phyloP scores from a whole-genome alignment of 2,888 invertebrate genomes.

The Chelonus formosanus region DNA sequence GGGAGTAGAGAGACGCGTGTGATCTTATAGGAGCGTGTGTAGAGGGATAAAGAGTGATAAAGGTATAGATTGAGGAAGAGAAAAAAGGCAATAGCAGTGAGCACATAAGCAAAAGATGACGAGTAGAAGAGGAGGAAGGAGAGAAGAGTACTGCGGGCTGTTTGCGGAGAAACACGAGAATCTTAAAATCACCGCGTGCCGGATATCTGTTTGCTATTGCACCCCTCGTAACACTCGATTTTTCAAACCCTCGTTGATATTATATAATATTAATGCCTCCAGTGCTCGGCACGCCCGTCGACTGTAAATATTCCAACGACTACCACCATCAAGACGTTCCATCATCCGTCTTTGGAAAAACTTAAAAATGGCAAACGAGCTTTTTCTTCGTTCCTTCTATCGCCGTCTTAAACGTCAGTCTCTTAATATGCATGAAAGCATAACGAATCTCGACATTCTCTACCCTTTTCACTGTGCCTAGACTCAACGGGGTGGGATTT shows the following conservation, averaged over 20 bases:
- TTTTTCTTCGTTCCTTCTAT: neutral
- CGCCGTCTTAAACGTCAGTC: slow-evolving; percentile 23
- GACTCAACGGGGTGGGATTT: slow-evolving; percentile 36
- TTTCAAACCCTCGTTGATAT: slow-evolving; percentile 51
- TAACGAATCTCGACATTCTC: slow-evolving; percentile 31
- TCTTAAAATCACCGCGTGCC: slow-evolving; percentile 46
- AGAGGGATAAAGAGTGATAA: slow-evolving; percentile 45
- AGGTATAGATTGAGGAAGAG: slow-evolving; percentile 21
- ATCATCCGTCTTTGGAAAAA: neutral
- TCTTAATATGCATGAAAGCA: slow-evolving; percentile 31
- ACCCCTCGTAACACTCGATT: slow-evolving; percentile 42
- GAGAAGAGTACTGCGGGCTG: slow-evolving; percentile 45
- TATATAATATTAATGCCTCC: slow-evolving; percentile 60
- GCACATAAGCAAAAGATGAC: slow-evolving; percentile 27
- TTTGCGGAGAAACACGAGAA: slow-evolving; percentile 63
- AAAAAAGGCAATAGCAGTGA: neutral
- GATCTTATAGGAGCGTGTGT: slow-evolving; percentile 4
- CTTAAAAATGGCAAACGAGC: neutral
- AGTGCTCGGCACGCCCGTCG: slow-evolving; percentile 54
- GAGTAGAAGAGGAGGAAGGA: slow-evolving; percentile 9
- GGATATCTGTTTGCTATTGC: slow-evolving; percentile 45
- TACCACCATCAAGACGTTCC: neutral
- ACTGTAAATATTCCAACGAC: slow-evolving; percentile 49
- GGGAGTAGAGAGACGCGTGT: slow-evolving; percentile 34
- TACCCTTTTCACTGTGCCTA: slow-evolving; percentile 23